A percentile compares a stretch with the other conserved stretches of the same genome.
phyloP scores from a whole-genome alignment of 2,113 vertebrate genomes.

The Coryphaenoides rupestris region DNA sequence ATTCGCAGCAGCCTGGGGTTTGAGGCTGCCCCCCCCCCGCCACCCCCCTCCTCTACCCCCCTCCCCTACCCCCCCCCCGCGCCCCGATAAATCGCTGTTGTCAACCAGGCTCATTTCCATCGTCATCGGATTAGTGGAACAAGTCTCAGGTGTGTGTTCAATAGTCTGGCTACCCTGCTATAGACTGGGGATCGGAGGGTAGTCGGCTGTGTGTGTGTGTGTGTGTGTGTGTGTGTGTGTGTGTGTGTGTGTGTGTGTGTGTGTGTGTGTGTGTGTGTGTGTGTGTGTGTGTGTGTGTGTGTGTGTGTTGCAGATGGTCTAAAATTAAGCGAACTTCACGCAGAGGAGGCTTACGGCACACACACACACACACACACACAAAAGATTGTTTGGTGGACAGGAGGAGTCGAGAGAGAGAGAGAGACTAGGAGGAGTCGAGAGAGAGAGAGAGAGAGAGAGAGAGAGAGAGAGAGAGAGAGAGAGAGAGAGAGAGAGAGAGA shows the following conservation, averaged over 20 bases:
- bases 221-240: too few relatives aligned
- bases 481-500: too few relatives aligned
- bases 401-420: slow-evolving; percentile 26
- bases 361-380: slow-evolving; percentile 17
- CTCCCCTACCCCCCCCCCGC: background rate
- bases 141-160: slow-evolving; percentile 43
- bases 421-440: too few relatives aligned
- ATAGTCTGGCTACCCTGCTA: slow-evolving; percentile 26
- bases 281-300: too few relatives aligned
- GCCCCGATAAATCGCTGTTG: background rate
- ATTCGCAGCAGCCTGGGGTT: background rate
- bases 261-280: too few relatives aligned
- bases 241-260: too few relatives aligned
- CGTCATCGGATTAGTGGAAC: slow-evolving; percentile 34
- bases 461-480: too few relatives aligned
- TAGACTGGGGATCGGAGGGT: slow-evolving; percentile 27
- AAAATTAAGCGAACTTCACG: background rate
- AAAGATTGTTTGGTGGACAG: slow-evolving; percentile 2
- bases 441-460: too few relatives aligned
- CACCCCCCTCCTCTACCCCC: slow-evolving; percentile 4
- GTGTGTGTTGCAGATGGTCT: too few relatives aligned
- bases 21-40: slow-evolving; percentile 14
- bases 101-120: slow-evolving; percentile 17
- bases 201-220: too few relatives aligned
- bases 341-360: background rate